Base-by-base conservation (phyloP, 2,888 invertebrate species). In the Drosophila histrio region DNA sequence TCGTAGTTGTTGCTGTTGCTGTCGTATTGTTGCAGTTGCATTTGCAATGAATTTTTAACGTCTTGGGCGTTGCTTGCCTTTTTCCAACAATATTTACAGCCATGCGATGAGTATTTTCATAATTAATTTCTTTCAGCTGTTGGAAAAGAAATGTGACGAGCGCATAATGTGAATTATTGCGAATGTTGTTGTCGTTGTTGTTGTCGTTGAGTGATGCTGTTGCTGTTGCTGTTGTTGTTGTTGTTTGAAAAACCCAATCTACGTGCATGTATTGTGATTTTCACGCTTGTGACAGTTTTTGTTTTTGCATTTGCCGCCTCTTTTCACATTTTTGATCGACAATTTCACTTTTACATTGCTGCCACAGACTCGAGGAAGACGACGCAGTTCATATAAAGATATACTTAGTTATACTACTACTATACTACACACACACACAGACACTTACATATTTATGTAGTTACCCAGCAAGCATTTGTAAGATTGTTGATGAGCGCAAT, bases 291-390 rank as follows among this genome's bases (percentile, higher is more conserved):
- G 82, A 82, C 82, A 81, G 71, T 84, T 84, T 83, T 77, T 82
- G 62, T 60, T 73, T 53, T 69, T 75, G 59, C 59, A 24, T 71
- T 59, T 66, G 60, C 44, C 64, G 59, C 41, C 53, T 52, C 76
- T 77, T 76, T 77, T 67, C 63, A 73, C 73, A 71, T 72, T 53
- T 76, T 78, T 80, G 79, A 83, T 83, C 82, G 82, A 84, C 82
- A 84, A 79, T 83, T 83, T 84, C 85, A 83, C 82, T 84, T 83
- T 83, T 84, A 39, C 69, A 61, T 54, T 54, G 79, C 65, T 71
- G 57, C 76, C 64, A 32, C 56, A 67, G 56, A 44, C 50, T 49
- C 61, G 56, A 66, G 67, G 73, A 73, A 73, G 70, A 68, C 52
- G 11, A 9, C 30, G 21, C 36, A 52, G 26, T 38, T 38, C 50